Evolutionary conservation across 2,113 vertebrate genomes (phyloP), one percentile per base, ranked within the genome.

Genomic region (Acrocephalus kingi): DNA sequence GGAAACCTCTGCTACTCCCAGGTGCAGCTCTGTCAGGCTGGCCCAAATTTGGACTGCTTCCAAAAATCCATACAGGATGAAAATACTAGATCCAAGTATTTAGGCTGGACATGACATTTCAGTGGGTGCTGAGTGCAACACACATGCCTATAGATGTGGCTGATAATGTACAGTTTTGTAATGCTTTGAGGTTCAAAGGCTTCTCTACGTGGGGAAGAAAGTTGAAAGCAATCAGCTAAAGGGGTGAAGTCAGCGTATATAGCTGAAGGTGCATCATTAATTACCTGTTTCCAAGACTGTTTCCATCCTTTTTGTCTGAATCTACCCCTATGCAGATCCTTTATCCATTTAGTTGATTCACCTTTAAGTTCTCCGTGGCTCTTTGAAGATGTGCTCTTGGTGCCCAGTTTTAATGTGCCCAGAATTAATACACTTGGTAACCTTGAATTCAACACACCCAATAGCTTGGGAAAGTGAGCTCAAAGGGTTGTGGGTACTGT

Each of bases 401-500:
- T 87, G 66, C 78, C 61, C 56, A 33, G 56, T 71, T 78, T 90
- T 84, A 67, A 62, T 48, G 62, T 82, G 58, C 78, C 31, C n/a
- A 9, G 62, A 95, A 78, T 87, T 95, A 84, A 84, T 48, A 31
- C 46, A 51, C 45, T 69, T 39, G 30, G 82, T 87, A 91, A 82
- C 73, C 87, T 84, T 75, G 72, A 84, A 63, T 68, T 89, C 84
- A 92, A 46, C 80, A 78, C 87, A 62, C 87, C 87, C 69, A 91
- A 6, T 73, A 80, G 69, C 81, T 91, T 95, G 94, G 80, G 92
- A 95, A 97, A 95, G 74, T 39, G 59, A 85, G 74, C 87, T 96
- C 89, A 93, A 76, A 95, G 89, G 13, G 54, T 62, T 96, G 84
- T 84, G 84, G 84, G 75, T 68, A 45, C 79, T 74, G n/a, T 69